Evolutionary conservation across 2,113 vertebrate genomes (phyloP), one percentile per base, ranked within the genome.

Genomic region (Ochotona curzoniae): DNA sequence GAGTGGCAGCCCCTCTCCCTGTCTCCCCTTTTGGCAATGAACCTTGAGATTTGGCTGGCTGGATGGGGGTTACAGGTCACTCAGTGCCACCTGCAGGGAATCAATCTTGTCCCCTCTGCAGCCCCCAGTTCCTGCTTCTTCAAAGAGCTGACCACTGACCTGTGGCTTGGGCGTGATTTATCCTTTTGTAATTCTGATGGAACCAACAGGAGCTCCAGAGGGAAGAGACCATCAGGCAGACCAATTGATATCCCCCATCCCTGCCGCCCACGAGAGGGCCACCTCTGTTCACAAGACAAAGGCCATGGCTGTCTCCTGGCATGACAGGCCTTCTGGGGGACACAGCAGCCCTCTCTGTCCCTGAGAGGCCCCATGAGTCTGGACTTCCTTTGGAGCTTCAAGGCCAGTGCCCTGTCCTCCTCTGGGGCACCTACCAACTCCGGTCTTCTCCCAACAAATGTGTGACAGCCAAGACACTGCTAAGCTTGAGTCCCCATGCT

Each of bases 351-450:
- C 49, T 38, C 17, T 25, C n/a, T 7, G 14, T 12, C 21, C 63
- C 54, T 8, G 2, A 7, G 26, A 7, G 5, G 6, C 32, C 7
- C 17, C 51, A 23, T 25, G 5, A 11, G 3, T 2, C 14, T 3
- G 30, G 30, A 30, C 28, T 69, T 32, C 25, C 6, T 35, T 44
- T 49, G 8, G 54, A 1, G 3, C 28, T n/a, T 93, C 81, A 25
- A 25, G 8, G 35, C 35, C 4, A 1, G 11, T 20, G 23, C 17
- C 20, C 66, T 23, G 9, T 51, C 63, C 26, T 63, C 64, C 54
- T 18, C 79, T 18, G 23, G 12, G 14, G 14, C 25, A 3, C 10
- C 61, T 20, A 26, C 23, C 64, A 18, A 25, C 10, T 15, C 44
- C 61, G 14, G 7, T 15, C 18, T 44, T 75, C 23, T 66, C 61